These are phyloP conservation scores for Urosaurus nigricauda DNA, from an alignment of 2,797 vertebrate genomes.

Conservation along the genomic window DNA sequence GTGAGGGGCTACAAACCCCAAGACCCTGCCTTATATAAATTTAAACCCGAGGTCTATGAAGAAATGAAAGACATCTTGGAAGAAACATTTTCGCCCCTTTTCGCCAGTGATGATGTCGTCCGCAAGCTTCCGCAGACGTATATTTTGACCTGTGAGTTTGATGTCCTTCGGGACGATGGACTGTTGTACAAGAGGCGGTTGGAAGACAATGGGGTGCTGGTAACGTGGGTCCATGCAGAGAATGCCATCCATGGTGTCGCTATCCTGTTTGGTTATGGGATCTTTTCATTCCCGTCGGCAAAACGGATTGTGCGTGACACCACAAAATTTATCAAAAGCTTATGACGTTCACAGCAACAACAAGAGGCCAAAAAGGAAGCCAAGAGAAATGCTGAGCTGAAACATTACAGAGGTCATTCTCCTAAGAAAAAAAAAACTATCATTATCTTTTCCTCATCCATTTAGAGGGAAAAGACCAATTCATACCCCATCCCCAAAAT, in stretches of 20 bases:
- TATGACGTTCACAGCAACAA: slow-evolving; percentile 36
- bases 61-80: slow-evolving; percentile 68
- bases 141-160: slow-evolving; percentile 85
- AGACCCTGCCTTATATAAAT: slow-evolving; percentile 47
- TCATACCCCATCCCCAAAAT: too few relatives aligned
- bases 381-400: neutral
- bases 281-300: slow-evolving; percentile 53
- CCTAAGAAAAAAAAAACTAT: too few relatives aligned
- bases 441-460: too few relatives aligned
- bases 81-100: slow-evolving; percentile 76
- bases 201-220: slow-evolving; percentile 4
- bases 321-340: slow-evolving; percentile 61
- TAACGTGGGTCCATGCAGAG: slow-evolving; percentile 8
- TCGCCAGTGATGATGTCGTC: slow-evolving; percentile 77
- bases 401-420: neutral
- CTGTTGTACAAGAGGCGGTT: slow-evolving; percentile 37
- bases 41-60: slow-evolving; percentile 75
- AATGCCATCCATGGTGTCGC: neutral
- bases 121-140: slow-evolving; percentile 77
- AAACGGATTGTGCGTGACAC: slow-evolving; percentile 42
- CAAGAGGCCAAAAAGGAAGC: neutral
- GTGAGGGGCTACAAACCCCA: slow-evolving; percentile 53
- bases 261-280: neutral
- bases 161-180: slow-evolving; percentile 81
- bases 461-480: too few relatives aligned